Evolutionary conservation across 2,888 invertebrate genomes (phyloP), one percentile per base, ranked within the genome.

Genomic region (Drosophila neonasuta): DNA sequence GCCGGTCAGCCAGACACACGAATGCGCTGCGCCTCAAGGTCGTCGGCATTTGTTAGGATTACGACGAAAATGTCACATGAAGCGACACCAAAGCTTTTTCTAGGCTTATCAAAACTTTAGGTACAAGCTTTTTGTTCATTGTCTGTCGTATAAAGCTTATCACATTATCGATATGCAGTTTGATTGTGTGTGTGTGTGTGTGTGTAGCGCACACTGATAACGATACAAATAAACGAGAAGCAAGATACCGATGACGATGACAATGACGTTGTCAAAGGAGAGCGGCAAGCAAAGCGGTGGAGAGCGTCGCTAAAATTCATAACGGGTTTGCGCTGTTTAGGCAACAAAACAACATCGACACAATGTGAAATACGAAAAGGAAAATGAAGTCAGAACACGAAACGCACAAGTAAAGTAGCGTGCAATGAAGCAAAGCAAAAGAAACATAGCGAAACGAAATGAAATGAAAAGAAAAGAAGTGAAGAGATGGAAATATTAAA

Each of bases 381-480:
- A 57, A 78, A 70, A 77, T 52, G 36, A 80, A 80, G 70, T 80
- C 85, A 71, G 84, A 80, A 78, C 72, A 70, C 55, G 64, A 64
- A 77, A 65, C 32, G 51, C 39, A 63, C 58, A 41, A 45, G 57
- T 13, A 71, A 51, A 42, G 11, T 51, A 58, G 29, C 57, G 63
- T 49, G 57, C 71, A 70, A 77, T 77, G 61, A 80, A 83, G 75
- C 57, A 64, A 46, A 49, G 52, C 13, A 44, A 45, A 24, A 24
- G 24, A 24, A 24, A 24, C 24, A 24, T 3, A 69, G 6, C 20
- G 32, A 41, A 41, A 15, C 1, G 36, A 36, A 36, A n/a, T 6
- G 36, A 58, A 57, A 49, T 45, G 6, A 57, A 59, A 52, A 29
- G n/a, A 39, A 57, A 63, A 50, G 57, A 50, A 44, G 34, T 49